Evolutionary conservation across 2,888 invertebrate species (phyloP), one percentile per base, ranked within the genome.

Genomic region (Drosophila borealis): DNA sequence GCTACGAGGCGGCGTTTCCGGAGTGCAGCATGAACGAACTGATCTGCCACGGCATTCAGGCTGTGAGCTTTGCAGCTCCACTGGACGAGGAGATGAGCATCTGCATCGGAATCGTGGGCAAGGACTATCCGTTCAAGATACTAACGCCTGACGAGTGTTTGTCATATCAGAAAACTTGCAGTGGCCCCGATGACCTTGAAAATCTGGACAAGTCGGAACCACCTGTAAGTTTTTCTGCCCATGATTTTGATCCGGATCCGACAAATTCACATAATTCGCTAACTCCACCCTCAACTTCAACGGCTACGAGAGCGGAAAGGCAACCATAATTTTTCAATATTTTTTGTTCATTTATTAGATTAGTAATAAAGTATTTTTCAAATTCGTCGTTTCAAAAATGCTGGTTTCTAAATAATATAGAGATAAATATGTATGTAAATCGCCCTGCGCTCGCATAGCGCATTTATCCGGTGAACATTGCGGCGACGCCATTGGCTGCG

Each of bases 41-140:
- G 54, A 96, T 99, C 11, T 97, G 97, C 69, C 99, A 99, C 92
- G 99, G 98, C 0, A 93, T 99, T 59, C 94, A 98, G 77, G 98
- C 99, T 3, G 93, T 99, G 60, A 94, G 98, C 65, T 99, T 99
- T 90, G 98, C 99, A 0, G 93, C 99, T 80, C 98, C 99, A 0
- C 97, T 97, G 91, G 99, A 99, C 93, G 98, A 98, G 9, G 11
- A 45, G 92, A 90, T 91, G 83, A 89, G 88, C 53, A 97, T 98
- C 29, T 98, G 98, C 0, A 96, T 99, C 88, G 98, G 97, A 0
- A 94, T 98, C 59, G 98, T 99, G 2, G 99, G 99, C 2, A 96
- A 97, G 80, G 96, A 94, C 71, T 95, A 95, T 21, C 94, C 95
- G 0, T 97, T 99, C 80, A 95, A 95, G 69, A 95, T 98, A 59